Evolutionary conservation across 2,797 vertebrate species (phyloP), one percentile per base, ranked within the genome.

Genomic region (Synanceia verrucosa): DNA sequence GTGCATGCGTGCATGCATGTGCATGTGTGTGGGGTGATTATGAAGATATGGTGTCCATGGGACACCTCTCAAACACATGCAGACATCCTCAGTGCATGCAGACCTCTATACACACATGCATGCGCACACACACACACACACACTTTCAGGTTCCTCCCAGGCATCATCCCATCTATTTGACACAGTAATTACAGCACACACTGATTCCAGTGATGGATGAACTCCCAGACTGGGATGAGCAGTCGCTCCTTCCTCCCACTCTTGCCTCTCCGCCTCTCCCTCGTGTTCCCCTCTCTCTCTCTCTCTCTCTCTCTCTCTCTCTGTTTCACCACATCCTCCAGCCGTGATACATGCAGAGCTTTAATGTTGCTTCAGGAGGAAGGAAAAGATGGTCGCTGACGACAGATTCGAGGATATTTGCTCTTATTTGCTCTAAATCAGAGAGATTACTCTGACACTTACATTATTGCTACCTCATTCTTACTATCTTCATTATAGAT

Each of bases 151-250:
- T 84, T 90, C 92, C 93, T 94, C 89, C 87, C 86, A 94, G 93
- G 94, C 94, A 94, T 88, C 87, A 79, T 93, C 92, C 89, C 91
- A 93, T 95, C 93, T 93, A 93, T 89, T 94, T 95, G 94, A 95
- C 94, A 95, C 92, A 95, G 94, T 95, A 95, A 95, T 95, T 95
- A 95, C 94, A 95, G 94, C 93, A 93, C 94, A 94, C 89, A 86
- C 93, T 94, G 94, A 95, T 95, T 95, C 94, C 88, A 92, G 91
- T 95, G 94, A 95, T 95, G 94, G 94, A 95, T 95, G 94, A 93
- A 94, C 91, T 94, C 94, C 93, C 93, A 87, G 87, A 79, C 91
- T 93, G 94, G 93, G 94, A 94, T 92, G 89, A 85, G 80, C 86
- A 80, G 64, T 83, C 63, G 70, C 87, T 82, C 62, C 76, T 84